Evolutionary conservation across 2,888 invertebrate genomes (phyloP).

Genomic region (Lamproptera curius): DNA sequence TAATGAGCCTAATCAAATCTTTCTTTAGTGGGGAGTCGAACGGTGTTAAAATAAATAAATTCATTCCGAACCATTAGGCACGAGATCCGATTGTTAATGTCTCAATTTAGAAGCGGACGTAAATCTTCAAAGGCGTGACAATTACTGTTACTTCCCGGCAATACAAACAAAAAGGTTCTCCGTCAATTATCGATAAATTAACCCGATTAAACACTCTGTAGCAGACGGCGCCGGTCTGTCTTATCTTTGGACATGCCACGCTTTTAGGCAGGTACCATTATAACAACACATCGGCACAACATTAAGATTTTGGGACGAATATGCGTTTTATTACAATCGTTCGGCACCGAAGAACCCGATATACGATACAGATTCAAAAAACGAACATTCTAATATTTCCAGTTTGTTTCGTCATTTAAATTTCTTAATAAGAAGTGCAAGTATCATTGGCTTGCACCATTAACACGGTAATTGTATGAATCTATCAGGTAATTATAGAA

Average conservation of each 20-base stretch:
- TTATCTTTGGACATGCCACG: slow-evolving; percentile 74
- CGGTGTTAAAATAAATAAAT: slow-evolving; percentile 71
- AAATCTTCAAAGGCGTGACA: slow-evolving; percentile 79
- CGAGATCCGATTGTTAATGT: slow-evolving; percentile 76
- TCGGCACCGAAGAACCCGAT: slow-evolving; percentile 30
- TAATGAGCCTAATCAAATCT: slow-evolving; percentile 50
- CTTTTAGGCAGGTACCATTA: slow-evolving; percentile 72
- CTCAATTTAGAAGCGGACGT: slow-evolving; percentile 78
- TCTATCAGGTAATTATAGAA: slow-evolving; percentile 23
- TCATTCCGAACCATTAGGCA: slow-evolving; percentile 77
- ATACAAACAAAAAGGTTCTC: slow-evolving; percentile 77
- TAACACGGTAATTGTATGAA: slow-evolving; percentile 10
- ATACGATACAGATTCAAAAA: slow-evolving; percentile 10
- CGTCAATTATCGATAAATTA: slow-evolving; percentile 79
- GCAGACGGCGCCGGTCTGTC: slow-evolving; percentile 71
- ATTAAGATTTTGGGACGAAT: slow-evolving; percentile 64
- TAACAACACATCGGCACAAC: slow-evolving; percentile 52
- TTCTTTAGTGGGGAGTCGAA: slow-evolving; percentile 62
- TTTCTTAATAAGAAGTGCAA: background rate
- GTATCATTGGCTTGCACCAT: slow-evolving; percentile 2
- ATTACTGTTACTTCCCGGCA: slow-evolving; percentile 77
- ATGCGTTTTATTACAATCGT: slow-evolving; percentile 65
- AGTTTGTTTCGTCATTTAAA: background rate
- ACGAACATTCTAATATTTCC: background rate
- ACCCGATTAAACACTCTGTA: slow-evolving; percentile 73